Base-by-base conservation (phyloP, 2,888 invertebrate species). In the Hemaris fuciformis region DNA sequence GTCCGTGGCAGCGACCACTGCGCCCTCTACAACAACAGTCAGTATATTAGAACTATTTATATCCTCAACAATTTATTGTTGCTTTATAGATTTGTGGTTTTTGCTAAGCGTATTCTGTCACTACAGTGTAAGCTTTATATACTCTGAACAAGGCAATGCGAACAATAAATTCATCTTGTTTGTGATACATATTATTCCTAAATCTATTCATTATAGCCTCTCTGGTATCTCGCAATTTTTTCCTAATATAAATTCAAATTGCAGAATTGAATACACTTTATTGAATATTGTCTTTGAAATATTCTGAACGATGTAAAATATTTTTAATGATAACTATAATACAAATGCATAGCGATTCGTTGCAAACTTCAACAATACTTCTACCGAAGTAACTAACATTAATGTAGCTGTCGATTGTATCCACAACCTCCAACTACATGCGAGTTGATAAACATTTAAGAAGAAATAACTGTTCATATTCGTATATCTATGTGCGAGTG, bases 1-100 rank as follows among this genome's bases (percentile, higher is more conserved):
- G 65, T 75, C 77, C 76, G 72, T 73, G 71, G 71, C 67, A 65
- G 71, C 77, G 75, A 79, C 81, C 82, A 79, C 79, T 83, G 79
- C 43, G 45, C 57, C 18, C 10, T 18, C 20, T 57, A 31, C 46
- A 46, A 46, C 46, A 59, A n/a, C 38, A 60, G 34, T 46, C 15
- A 25, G 48, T 48, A 48, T 48, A 48, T 22, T 43, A 46, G 23
- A 23, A 23, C 13, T 41, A 43, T 27, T 46, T 22, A 27, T 15
- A 25, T 48, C 25, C 13, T 27, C 48, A 48, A 48, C 48, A 48
- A 27, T 43, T n/a, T 34, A 43, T 27, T 48, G 27, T 48, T 48
- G 25, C 10, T 27, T 25, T 48, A 48, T 15, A 23, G n/a, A 46
- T 48, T 48, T 48, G n/a, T 15, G 1, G 23, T 48, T 25, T 8